phyloP scores from a whole-genome alignment of 2,113 vertebrate species.

The Halichoeres trimaculatus region DNA sequence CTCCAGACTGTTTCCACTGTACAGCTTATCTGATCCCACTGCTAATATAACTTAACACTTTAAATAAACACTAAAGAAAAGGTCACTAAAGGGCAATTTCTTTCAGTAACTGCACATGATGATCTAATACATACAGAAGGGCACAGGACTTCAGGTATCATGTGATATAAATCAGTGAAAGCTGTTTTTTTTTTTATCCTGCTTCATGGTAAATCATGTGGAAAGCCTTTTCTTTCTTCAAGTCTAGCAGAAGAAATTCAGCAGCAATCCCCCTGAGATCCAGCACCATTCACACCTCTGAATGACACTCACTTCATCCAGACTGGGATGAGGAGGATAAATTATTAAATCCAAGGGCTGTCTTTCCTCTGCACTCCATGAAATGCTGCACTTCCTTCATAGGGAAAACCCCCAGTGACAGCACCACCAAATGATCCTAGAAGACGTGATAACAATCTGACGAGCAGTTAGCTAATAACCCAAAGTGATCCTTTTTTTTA shows the following conservation, averaged over 20 bases:
- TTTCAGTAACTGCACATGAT: conserved; percentile 26
- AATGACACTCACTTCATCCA: conserved; percentile 55
- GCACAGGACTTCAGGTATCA: conserved; percentile 8
- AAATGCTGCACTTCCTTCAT: conserved; percentile 37
- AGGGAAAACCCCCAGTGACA: conserved; percentile 46
- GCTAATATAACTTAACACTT: conserved; percentile 30
- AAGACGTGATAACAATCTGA: conserved; percentile 48
- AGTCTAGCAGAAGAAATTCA: conserved; percentile 46
- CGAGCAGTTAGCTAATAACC: conserved; percentile 62
- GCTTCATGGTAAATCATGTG: conserved; percentile 33
- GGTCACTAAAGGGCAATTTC: conserved; percentile 41
- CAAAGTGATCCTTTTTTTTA: conserved; percentile 66
- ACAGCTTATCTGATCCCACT: conserved; percentile 46
- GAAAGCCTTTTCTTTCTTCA: conserved; percentile 43
- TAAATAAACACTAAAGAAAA: conserved; percentile 44
- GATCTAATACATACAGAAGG: conserved; percentile 21
- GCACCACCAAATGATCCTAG: conserved; percentile 27
- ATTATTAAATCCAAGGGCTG: conserved; percentile 55
- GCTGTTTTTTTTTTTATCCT: conserved; percentile 12
- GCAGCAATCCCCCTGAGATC: conserved; percentile 50
- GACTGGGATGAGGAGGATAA: conserved; percentile 45
- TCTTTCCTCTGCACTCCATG: conserved; percentile 40
- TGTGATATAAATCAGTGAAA: conserved; percentile 26
- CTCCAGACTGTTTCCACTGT: conserved; percentile 50
- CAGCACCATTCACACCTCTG: conserved; percentile 66